Evolutionary conservation across 2,888 invertebrate genomes (phyloP), one percentile per base, ranked within the genome.

Genomic region (Drosophila formosana): DNA sequence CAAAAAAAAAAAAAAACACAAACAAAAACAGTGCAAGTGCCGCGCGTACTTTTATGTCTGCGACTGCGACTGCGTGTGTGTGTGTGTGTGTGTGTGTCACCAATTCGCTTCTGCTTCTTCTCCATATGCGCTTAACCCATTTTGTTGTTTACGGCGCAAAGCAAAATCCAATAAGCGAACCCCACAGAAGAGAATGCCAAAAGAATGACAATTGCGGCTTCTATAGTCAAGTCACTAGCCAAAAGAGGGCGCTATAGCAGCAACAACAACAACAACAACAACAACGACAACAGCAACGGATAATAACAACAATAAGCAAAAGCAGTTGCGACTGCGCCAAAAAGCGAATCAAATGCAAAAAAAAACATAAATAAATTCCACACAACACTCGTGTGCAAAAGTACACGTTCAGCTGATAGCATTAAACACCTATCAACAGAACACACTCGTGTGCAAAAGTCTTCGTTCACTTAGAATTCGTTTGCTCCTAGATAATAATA

Each of bases 1-100:
- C 43, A 45, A 50, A 49, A 61, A 49, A 52, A 56, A 68, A 61
- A 62, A 26, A 46, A 57, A 30, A 25, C 18, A 25, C 25, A 56
- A 9, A 34, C 7, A 46, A 47, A 63, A 75, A 78, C 57, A 82
- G 87, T 82, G 84, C 82, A 83, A 82, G 82, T 82, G 82, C 70
- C 72, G 71, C 53, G 41, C 53, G 55, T 66, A 32, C 46, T 43
- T 55, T 46, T 39, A 18, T 69, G 60, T 49, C 26, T 68, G 45
- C 28, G 18, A 60, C 9, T 53, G 47, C 7, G 18, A 47, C 37
- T 57, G 39, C 51, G 34, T 37, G 34, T 39, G 13, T 43, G 51
- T 13, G 39, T 39, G 11, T 34, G 39, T 39, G 39, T 39, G 60
- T 61, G 43, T 45, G 60, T 68, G 62, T 62, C 56, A 66, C 52